Base-by-base conservation (phyloP, 2,888 invertebrate genomes). In the Tanypteryx hageni region DNA sequence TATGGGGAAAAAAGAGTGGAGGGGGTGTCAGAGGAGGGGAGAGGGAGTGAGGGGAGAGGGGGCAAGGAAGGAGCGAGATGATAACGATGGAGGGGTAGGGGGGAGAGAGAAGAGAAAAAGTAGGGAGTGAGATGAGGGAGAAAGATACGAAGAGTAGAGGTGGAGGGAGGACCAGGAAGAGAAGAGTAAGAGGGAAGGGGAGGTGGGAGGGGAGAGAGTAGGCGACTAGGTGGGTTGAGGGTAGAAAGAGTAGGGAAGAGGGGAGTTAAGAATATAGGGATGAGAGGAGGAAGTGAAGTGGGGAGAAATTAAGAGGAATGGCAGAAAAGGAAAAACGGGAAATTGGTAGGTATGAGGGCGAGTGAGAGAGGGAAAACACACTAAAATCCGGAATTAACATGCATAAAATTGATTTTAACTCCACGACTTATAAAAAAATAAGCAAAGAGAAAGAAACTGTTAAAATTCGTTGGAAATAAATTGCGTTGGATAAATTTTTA, bases 51-150 rank as follows among this genome's bases (percentile, higher is more conserved):
- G 92, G 92, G 92, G 44, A 92, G 85, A 92, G 93, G 76, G 92
- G 92, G 92, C 89, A 92, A 84, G 64, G 92, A 82, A 86, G 61
- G 92, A 92, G 92, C 92, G 93, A 85, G 93, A 92, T 84, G 92
- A 93, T 44, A 57, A 18, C n/a, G n/a, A 57, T n/a, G 83, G 83
- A 10, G 14, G 3, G 3, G 5, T 1, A n/a, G 44, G 56, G 56
- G 14, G n/a, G n/a, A 11, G 14, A 18, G 76, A 9, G 76, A 18
- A 4, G 76, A 44, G 44, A 44, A 44, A 44, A 44, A 44, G 5
- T 44, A 44, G 44, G 5, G 44, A 5, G 44, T 44, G 44, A 44
- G 44, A 22, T 0, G 18, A 76, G 14, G 27, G 76, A 76, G 22
- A 18, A 22, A 22, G 14, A 22, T 76, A 76, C 10, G 22, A 13